Evolutionary conservation across 2,113 vertebrate genomes (phyloP).

Genomic region (Probosciger aterrimus): DNA sequence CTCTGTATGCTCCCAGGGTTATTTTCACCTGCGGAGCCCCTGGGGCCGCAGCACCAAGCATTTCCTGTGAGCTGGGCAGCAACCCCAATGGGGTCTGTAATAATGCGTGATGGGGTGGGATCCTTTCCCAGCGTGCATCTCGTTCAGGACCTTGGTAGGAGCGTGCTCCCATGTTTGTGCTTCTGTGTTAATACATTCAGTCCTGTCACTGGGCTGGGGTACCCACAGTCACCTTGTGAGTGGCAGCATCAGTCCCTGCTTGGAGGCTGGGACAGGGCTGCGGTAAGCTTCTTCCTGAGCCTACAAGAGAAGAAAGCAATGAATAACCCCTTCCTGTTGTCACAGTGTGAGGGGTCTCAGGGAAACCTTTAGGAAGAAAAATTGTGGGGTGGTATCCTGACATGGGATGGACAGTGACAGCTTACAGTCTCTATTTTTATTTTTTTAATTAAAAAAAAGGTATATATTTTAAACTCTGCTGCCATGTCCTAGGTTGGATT

Average conservation of each 20-base stretch:
- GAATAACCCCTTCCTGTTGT: background rate
- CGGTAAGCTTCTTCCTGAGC: background rate
- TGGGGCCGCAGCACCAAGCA: background rate
- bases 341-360: background rate
- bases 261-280: background rate
- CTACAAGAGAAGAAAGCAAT: fast-evolving
- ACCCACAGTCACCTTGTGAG: background rate
- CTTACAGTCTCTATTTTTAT: background rate
- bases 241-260: background rate
- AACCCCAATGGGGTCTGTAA: fast-evolving
- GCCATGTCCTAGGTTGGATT: background rate
- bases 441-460: background rate
- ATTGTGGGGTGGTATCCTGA: background rate
- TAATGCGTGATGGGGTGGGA: background rate
- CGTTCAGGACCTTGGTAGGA: fast-evolving
- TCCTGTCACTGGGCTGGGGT: background rate
- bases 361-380: background rate
- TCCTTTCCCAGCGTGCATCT: background rate
- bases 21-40: background rate
- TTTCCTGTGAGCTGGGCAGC: background rate
- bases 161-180: background rate
- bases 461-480: background rate
- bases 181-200: background rate
- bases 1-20: background rate
- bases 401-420: background rate